Base-by-base conservation (phyloP, 1,140 invertebrate species). In the Globodera ellingtonae region DNA sequence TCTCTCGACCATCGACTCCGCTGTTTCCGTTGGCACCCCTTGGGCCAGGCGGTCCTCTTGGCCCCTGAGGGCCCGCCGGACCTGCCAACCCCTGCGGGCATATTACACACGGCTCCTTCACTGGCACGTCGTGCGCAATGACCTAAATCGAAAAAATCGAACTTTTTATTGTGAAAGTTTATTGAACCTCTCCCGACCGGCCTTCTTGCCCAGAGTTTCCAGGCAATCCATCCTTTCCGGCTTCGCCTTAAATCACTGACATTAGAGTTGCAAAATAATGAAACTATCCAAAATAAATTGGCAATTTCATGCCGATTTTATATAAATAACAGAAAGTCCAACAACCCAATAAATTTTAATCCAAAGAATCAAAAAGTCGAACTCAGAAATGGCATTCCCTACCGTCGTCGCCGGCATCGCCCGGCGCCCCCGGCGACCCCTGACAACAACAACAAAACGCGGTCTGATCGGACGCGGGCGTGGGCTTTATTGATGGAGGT, bases 71-170 rank as follows among this genome's bases (percentile, higher is more conserved):
- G 66, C 83, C 83, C 18, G 52, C 44, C 21, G 67, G 59, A 3
- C 82, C 82, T 24, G 82, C 72, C 44, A 72, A 50, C 8, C 83
- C 83, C 21, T 76, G 50, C 10, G 83, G 83, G 50, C 83, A 84
- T 56, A 84, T 84, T 44, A 85, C 66, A 46, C 83, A 84, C 3
- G 83, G 83, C 65, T 86, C 83, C 21, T 84, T 84, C 9, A 84
- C 59, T 35, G 56, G 48, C 35, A 35, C 78, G 24, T 78, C 81
- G 7, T 81, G 79, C 4, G 81, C 44, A 46, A 86, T 87, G 10
- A 79, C 18, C 81, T 72, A n/a, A 10, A 48, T 44, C 21, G 44
- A 79, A 47, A 62, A n/a, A 18, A 18, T 15, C 18, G 15, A 13
- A 62, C 18, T 15, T 62, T 18, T 62, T 18, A 18, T 76, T 35